phyloP scores from a whole-genome alignment of 92 coral and sea anemone genomes.

The Chrysogorgia sp. region DNA sequence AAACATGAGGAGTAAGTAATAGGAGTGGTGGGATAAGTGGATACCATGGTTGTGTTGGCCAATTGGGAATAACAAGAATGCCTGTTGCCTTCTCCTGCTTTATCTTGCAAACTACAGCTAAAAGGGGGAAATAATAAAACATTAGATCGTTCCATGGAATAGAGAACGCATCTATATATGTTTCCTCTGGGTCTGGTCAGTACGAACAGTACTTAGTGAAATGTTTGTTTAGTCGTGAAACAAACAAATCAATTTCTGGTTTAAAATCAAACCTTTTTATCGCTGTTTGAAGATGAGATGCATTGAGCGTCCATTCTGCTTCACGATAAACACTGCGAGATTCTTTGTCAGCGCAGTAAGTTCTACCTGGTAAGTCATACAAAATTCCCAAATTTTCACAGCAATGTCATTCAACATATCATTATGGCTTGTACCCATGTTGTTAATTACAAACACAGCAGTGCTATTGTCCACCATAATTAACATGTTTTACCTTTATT shows the following conservation, averaged over 20 bases:
- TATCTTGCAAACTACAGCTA: slow-evolving; percentile 52
- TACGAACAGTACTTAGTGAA: slow-evolving; percentile 54
- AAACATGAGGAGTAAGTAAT: slow-evolving; percentile 46
- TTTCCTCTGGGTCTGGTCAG: slow-evolving; percentile 61
- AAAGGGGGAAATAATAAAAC: slow-evolving; percentile 66
- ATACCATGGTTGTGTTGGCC: slow-evolving; percentile 69
- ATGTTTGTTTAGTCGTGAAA: slow-evolving; percentile 47
- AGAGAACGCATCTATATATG: slow-evolving; percentile 56
- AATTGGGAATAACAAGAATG: slow-evolving; percentile 48
- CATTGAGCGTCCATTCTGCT: slow-evolving; percentile 60
- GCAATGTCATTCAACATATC: slow-evolving; percentile 17
- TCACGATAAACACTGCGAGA: slow-evolving; percentile 53
- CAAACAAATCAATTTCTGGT: slow-evolving; percentile 60
- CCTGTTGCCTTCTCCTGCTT: slow-evolving; percentile 53
- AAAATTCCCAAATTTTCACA: slow-evolving; percentile 55
- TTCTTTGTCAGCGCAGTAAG: slow-evolving; percentile 56
- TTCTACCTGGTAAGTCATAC: slow-evolving; percentile 36
- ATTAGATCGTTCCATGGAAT: slow-evolving; percentile 54
- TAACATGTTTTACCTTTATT: slow-evolving; percentile 55
- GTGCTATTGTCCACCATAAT: slow-evolving; percentile 63
- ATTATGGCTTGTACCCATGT: slow-evolving; percentile 63
- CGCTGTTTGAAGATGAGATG: slow-evolving; percentile 40
- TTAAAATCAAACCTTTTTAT: slow-evolving; percentile 14
- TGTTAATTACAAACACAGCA: slow-evolving; percentile 51
- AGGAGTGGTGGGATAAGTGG: slow-evolving; percentile 44